phyloP scores from a whole-genome alignment of 1,140 invertebrate species.

The Papilio aristodemus region DNA sequence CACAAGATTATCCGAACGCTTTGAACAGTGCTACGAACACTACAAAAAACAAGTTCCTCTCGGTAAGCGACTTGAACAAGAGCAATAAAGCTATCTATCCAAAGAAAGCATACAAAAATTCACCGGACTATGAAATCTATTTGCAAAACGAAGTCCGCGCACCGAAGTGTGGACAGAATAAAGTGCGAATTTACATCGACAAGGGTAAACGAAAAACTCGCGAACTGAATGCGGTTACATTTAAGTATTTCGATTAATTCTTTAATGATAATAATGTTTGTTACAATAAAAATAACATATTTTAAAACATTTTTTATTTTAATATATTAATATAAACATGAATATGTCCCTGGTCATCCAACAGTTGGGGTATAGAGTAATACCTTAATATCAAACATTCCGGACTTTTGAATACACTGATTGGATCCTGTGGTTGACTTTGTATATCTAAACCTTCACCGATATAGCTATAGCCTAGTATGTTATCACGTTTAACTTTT shows the following conservation, averaged over 20 bases:
- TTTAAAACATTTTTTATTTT: conserved; percentile 23
- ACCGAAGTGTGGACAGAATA: conserved; percentile 54
- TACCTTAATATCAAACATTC: conserved; percentile 39
- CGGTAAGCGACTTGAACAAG: conserved; percentile 29
- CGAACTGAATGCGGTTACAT: conserved; percentile 39
- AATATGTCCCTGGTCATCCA: conserved; percentile 33
- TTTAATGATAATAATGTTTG: conserved; percentile 21
- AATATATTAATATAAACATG: conserved; percentile 37
- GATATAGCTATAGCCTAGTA: conserved; percentile 39
- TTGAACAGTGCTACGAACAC: not conserved
- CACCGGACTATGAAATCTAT: conserved; percentile 58
- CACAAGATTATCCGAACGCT: conserved; percentile 1
- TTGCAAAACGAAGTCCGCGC: conserved; percentile 56
- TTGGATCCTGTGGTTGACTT: conserved; percentile 33
- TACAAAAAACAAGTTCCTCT: conserved; percentile 8
- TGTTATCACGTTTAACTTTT: conserved; percentile 38
- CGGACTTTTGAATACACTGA: conserved; percentile 32
- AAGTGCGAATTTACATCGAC: conserved; percentile 57
- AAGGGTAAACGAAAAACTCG: conserved; percentile 57
- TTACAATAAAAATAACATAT: conserved; percentile 16
- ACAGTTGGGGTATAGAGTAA: conserved; percentile 33
- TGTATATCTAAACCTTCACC: conserved; percentile 41
- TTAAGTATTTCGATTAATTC: conserved; percentile 45
- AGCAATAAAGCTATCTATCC: conserved; percentile 37
- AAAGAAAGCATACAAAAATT: conserved; percentile 37